Percentiles rank a stretch among this genome's conserved stretches.
These are phyloP conservation scores for Pomatorhinus ruficollis DNA, from an alignment of 2,113 vertebrate genomes.

Conservation along the genomic window DNA sequence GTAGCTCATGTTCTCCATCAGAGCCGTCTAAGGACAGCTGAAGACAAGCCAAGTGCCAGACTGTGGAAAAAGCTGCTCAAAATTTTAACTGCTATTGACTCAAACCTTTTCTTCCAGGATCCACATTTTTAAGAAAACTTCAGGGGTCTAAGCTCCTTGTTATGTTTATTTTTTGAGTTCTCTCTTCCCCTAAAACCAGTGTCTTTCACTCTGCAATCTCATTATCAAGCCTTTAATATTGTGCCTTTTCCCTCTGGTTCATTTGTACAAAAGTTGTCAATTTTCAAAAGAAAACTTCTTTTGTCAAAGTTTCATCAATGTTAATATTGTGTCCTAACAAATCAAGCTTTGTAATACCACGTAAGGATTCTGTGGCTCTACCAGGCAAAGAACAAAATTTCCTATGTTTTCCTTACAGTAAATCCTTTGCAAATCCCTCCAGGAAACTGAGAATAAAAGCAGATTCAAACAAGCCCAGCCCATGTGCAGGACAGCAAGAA, in stretches of 20 bases:
- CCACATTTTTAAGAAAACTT: not conserved
- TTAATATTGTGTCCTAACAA: not conserved
- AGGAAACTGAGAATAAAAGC: slow-evolving; percentile 12
- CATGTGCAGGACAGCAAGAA: not conserved
- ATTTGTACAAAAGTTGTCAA: not conserved
- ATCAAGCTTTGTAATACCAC: not conserved
- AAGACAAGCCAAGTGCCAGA: not conserved
- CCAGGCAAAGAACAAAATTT: not conserved
- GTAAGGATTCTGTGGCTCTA: not conserved
- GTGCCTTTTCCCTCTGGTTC: not conserved
- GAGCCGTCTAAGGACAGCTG: not conserved
- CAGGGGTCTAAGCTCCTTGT: not conserved
- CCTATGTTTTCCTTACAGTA: not conserved
- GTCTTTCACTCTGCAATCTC: not conserved
- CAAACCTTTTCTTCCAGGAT: not conserved
- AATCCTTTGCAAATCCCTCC: not conserved
- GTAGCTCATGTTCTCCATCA: not conserved
- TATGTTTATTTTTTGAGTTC: not conserved
- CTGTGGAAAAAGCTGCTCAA: not conserved
- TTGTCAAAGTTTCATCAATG: not conserved
- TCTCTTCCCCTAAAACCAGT: not conserved
- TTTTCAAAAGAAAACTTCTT: not conserved
- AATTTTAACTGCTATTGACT: not conserved
- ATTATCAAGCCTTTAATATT: not conserved
- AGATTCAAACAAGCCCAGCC: slow-evolving; percentile 4